A percentile compares a stretch with the other conserved stretches of the same genome.
These are phyloP conservation scores for Dreissena rostriformis DNA, from an alignment of 1,140 invertebrate genomes.

Conservation along the genomic window DNA sequence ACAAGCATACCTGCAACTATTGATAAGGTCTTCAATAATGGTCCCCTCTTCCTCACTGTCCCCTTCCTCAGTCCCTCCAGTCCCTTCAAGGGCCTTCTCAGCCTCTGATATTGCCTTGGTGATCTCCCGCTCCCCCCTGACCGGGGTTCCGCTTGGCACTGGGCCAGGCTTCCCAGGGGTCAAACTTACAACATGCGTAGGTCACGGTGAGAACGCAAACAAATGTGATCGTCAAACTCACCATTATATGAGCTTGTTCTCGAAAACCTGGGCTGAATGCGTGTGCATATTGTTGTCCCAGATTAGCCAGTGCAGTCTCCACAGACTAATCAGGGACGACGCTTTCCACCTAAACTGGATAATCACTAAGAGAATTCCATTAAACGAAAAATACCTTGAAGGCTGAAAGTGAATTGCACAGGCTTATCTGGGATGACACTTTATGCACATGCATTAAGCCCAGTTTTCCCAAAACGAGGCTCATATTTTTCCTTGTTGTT, in stretches of 20 bases:
- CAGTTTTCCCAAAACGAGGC: too few species aligned
- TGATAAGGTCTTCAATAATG: conserved; percentile 28
- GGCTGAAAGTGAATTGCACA: too few species aligned
- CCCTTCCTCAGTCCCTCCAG: not conserved
- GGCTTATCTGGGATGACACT: too few species aligned
- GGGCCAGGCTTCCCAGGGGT: not conserved
- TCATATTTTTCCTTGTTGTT: too few species aligned
- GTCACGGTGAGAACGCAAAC: not conserved
- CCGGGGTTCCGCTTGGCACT: not conserved
- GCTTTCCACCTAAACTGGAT: too few species aligned
- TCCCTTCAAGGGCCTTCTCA: conserved; percentile 46
- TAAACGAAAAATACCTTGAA: too few species aligned
- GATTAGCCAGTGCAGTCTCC: too few species aligned
- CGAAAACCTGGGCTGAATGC: not conserved
- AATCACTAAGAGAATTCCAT: too few species aligned
- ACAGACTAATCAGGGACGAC: too few species aligned
- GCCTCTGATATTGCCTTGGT: conserved; percentile 32
- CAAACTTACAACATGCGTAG: too few species aligned
- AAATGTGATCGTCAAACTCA: not conserved
- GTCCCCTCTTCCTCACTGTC: conserved; percentile 32
- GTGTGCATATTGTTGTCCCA: too few species aligned
- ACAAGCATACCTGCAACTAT: conserved; percentile 35
- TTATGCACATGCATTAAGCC: too few species aligned
- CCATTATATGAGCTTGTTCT: not conserved
- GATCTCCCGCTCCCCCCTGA: conserved; percentile 39